Conservation (phyloP, 2,113 vertebrate species). For the Hippotragus niger region DNA sequence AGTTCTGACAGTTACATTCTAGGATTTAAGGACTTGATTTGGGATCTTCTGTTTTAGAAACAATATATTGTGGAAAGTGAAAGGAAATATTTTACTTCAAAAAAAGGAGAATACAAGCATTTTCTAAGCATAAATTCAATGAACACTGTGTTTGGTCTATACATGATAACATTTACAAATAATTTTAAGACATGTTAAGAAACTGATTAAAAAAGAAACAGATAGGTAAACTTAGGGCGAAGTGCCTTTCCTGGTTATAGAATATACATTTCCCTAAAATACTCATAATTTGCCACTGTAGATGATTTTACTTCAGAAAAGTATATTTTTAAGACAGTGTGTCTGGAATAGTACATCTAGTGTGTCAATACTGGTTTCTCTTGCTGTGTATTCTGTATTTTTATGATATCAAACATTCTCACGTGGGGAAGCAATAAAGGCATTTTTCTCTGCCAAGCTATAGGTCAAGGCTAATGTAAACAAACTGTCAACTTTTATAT, state of each 20-base stretch:
- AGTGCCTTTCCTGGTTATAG: not conserved
- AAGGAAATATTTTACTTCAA: not conserved
- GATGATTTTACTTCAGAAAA: not conserved
- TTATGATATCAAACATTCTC: not conserved
- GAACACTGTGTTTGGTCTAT: not conserved
- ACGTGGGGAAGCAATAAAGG: not conserved
- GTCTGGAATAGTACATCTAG: not conserved
- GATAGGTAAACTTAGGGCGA: not conserved
- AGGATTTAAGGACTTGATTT: not conserved
- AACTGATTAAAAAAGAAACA: not conserved
- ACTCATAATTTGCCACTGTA: not conserved
- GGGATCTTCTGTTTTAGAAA: not conserved
- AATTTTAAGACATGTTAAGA: not conserved
- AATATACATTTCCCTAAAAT: not conserved
- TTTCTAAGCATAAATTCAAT: not conserved
- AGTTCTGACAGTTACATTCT: not conserved
- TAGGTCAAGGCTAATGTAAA: not conserved
- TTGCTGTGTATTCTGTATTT: not conserved
- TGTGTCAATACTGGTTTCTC: not conserved
- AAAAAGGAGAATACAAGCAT: not conserved
- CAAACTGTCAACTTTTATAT: not conserved
- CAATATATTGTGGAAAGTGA: not conserved
- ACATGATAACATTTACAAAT: not conserved
- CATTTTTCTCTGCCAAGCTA: not conserved
- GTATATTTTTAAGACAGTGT: not conserved